Conservation (phyloP, 2,113 vertebrate species). For the Lepus timidus region DNA sequence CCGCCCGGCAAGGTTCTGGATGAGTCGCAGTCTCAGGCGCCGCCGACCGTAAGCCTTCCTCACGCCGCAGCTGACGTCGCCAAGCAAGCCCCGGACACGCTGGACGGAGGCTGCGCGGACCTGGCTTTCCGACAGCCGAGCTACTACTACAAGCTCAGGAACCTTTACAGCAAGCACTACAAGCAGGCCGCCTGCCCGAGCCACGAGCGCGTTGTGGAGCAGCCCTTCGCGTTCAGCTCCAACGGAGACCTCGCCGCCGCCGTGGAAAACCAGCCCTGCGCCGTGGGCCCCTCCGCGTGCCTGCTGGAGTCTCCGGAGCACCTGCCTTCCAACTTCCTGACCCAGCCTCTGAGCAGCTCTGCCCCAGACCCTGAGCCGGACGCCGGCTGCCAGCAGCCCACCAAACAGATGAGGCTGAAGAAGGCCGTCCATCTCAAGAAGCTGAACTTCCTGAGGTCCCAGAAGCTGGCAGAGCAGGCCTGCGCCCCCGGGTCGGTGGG, state of each 20-base stretch:
- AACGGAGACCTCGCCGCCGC: constrained; percentile 68
- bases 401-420: constrained; percentile 91
- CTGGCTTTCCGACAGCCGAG: constrained; percentile 89
- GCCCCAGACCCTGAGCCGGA: constrained; percentile 83
- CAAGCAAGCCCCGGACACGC: constrained; percentile 84
- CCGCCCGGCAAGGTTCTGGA: constrained; percentile 79
- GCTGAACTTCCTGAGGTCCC: constrained; percentile 94
- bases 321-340: constrained; percentile 86
- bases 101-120: constrained; percentile 82
- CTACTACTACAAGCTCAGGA: constrained; percentile 94
- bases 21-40: constrained; percentile 81
- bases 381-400: constrained; percentile 76
- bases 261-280: constrained; percentile 79
- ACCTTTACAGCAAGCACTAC: constrained; percentile 95
- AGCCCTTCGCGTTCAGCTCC: constrained; percentile 80
- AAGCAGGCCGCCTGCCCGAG: constrained; percentile 88
- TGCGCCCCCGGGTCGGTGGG: constrained; percentile 63
- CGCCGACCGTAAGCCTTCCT: constrained; percentile 70
- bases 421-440: constrained; percentile 96
- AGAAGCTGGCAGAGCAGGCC: constrained; percentile 89
- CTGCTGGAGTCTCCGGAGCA: constrained; percentile 84
- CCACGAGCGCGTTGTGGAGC: constrained; percentile 80
- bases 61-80: constrained; percentile 72
- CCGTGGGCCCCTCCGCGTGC: constrained; percentile 84
- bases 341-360: constrained; percentile 86